Conservation (phyloP, 2,888 invertebrate genomes). For the Meiosimyza platycephala region DNA sequence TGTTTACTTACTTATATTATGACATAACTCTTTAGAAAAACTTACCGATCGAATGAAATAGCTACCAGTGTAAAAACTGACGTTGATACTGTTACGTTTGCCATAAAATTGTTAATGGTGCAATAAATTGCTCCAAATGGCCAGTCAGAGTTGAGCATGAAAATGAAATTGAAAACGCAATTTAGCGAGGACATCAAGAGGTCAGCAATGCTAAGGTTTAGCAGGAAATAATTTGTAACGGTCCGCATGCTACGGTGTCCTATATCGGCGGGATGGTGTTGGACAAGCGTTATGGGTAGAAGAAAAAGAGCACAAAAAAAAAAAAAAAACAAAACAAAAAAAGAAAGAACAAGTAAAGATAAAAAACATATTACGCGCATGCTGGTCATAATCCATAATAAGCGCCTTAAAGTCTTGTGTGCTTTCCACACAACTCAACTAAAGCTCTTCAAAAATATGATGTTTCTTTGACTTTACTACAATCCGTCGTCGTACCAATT, state of each 20-base stretch:
- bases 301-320: neutral
- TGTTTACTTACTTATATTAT: too few relatives aligned
- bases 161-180: conserved; percentile 90
- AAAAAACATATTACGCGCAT: neutral
- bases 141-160: conserved; percentile 89
- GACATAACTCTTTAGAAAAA: conserved; percentile 27
- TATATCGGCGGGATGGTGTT: conserved; percentile 63
- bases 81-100: conserved; percentile 90
- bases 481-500: too few relatives aligned
- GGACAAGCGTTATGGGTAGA: neutral
- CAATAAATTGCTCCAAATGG: conserved; percentile 90
- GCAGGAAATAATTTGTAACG: conserved; percentile 91
- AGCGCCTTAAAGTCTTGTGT: neutral
- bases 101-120: conserved; percentile 89
- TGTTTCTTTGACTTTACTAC: too few relatives aligned
- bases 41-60: conserved; percentile 92
- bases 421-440: too few relatives aligned
- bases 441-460: too few relatives aligned
- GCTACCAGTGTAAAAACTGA: conserved; percentile 95
- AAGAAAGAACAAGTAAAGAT: neutral
- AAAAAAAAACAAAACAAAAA: conserved; percentile 11
- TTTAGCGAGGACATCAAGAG: conserved; percentile 88
- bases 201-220: conserved; percentile 90
- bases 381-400: neutral
- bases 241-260: conserved; percentile 87